Evolutionary conservation across 1,140 invertebrate genomes (phyloP).

Genomic region (Venustaconcha ellipsiformis): DNA sequence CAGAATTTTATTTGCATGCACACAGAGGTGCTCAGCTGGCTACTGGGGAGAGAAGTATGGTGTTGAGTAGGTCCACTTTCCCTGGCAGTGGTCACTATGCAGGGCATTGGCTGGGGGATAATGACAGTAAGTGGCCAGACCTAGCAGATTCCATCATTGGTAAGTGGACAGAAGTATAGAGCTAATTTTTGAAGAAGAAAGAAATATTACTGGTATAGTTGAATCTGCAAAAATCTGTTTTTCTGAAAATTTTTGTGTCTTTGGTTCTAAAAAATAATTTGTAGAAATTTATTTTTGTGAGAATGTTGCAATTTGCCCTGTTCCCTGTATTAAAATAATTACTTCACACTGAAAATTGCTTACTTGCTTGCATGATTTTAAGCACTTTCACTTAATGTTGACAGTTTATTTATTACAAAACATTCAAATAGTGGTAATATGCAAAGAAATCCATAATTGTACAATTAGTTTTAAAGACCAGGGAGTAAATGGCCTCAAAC

Average conservation of each 20-base stretch:
- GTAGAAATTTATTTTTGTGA: neutral
- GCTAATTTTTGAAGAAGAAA: neutral
- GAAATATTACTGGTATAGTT: neutral
- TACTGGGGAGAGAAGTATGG: conserved; percentile 76
- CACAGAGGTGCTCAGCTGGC: conserved; percentile 57
- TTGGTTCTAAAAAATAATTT: neutral
- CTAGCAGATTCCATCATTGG: conserved; percentile 52
- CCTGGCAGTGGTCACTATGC: conserved; percentile 83
- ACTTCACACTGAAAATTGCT: no score
- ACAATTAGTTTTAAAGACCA: no score
- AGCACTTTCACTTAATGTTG: no score
- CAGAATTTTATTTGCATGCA: no score
- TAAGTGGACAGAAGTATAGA: conserved; percentile 10
- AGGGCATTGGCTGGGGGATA: conserved; percentile 88
- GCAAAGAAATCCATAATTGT: no score
- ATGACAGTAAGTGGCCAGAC: conserved; percentile 51
- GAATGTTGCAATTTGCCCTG: neutral
- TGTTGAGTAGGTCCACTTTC: conserved; percentile 86
- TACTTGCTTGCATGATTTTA: no score
- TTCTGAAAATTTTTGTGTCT: neutral
- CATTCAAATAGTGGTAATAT: no score
- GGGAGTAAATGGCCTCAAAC: no score
- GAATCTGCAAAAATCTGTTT: neutral
- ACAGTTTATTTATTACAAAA: no score
- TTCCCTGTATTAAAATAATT: no score